Conservation (phyloP, 2,888 invertebrate genomes). For the Malthinus flaveolus region DNA sequence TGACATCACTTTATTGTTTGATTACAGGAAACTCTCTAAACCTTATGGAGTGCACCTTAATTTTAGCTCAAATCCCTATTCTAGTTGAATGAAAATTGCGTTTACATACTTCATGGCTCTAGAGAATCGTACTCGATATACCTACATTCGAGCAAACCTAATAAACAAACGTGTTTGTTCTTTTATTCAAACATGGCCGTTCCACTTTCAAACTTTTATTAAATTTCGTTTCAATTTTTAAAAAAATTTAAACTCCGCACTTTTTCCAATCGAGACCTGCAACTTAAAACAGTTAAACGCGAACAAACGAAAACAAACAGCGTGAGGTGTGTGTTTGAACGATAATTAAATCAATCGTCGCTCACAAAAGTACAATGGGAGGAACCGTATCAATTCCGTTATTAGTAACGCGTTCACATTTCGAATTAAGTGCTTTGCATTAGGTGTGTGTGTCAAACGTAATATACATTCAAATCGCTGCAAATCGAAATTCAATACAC, state of each 20-base stretch:
- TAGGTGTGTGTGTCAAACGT: conserved; percentile 37
- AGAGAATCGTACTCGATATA: conserved; percentile 11
- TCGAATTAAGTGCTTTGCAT: conserved; percentile 40
- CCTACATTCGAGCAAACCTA: conserved; percentile 6
- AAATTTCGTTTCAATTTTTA: background rate
- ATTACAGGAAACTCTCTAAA: conserved; percentile 20
- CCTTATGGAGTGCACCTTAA: conserved; percentile 22
- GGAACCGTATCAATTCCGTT: conserved; percentile 14
- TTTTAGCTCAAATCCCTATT: conserved; percentile 19
- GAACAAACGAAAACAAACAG: conserved; percentile 7
- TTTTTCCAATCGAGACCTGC: background rate
- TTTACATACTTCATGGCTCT: conserved; percentile 22
- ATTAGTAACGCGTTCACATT: conserved; percentile 42
- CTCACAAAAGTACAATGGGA: conserved; percentile 7
- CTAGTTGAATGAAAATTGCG: conserved; percentile 19
- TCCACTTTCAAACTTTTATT: background rate
- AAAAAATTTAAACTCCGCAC: background rate
- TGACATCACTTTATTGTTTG: conserved; percentile 29
- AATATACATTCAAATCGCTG: conserved; percentile 37
- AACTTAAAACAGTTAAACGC: background rate
- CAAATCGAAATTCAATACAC: conserved; percentile 39
- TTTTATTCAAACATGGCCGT: conserved; percentile 9
- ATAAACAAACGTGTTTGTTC: conserved; percentile 20
- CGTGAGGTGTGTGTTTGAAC: conserved; percentile 7
- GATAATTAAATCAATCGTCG: conserved; percentile 5